These are phyloP conservation scores for Dyspetes luteomarginatus DNA, from an alignment of 2,888 invertebrate species.

Conservation along the genomic window DNA sequence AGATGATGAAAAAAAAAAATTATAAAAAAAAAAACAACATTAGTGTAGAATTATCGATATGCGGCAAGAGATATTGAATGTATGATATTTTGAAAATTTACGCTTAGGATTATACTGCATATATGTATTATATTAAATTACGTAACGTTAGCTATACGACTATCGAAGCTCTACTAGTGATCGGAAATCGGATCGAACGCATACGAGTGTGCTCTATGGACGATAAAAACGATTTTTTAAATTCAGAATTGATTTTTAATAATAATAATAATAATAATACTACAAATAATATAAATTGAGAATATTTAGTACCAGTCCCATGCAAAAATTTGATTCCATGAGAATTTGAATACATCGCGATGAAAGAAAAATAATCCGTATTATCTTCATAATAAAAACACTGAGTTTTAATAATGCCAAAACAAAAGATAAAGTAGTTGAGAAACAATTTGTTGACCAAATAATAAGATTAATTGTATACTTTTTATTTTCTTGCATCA, in stretches of 20 bases:
- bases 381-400: too few relatives aligned
- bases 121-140: conserved; percentile 28
- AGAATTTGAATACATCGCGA: too few relatives aligned
- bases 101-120: conserved; percentile 26
- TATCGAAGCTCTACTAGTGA: conserved; percentile 8
- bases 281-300: conserved; percentile 8
- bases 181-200: not conserved
- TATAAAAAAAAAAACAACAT: conserved; percentile 37
- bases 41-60: conserved; percentile 17
- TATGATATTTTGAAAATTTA: conserved; percentile 69
- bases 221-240: not conserved
- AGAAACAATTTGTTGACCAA: too few relatives aligned
- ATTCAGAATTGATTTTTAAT: not conserved
- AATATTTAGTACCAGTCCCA: too few relatives aligned
- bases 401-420: too few relatives aligned
- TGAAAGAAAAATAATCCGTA: too few relatives aligned
- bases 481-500: too few relatives aligned
- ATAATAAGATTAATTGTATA: too few relatives aligned
- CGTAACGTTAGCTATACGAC: conserved; percentile 25
- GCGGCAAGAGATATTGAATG: conserved; percentile 41
- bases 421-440: too few relatives aligned
- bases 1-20: conserved; percentile 52
- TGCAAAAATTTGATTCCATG: too few relatives aligned
- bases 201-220: not conserved
- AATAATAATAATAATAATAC: not conserved